Base-by-base conservation (phyloP, 2,797 vertebrate species). In the Helicolenus hilgendorfi region DNA sequence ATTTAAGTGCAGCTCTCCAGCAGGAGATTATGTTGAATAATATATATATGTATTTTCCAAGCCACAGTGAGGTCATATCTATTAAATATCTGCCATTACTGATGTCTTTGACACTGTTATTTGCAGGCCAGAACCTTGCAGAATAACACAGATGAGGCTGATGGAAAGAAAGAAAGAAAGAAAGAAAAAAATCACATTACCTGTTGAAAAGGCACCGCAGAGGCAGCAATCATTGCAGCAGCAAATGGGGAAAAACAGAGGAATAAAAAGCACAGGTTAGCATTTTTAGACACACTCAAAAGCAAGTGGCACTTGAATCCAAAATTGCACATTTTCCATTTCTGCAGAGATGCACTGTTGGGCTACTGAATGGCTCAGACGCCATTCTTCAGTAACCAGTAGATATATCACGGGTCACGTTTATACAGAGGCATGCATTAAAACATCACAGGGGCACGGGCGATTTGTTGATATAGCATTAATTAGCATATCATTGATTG, bases 161-260 rank as follows among this genome's bases (percentile, higher is more conserved):
- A 76, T 72, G 38, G 76, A 72, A 82, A 83, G 72, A 83, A 71
- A 20, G 53, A 15, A 56, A 15, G 13, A 79, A 10, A 62, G 14
- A 69, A 77, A 81, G 72, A 80, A 69, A 90, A 85, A 88, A 85
- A 87, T 85, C 27, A 89, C 72, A 84, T 96, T 97, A 97, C 96
- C 96, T 97, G 94, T 95, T 93, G 84, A 89, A 82, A 84, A 85
- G 80, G 60, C 41, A 78, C 26, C 26, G 3, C 79, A 73, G 76
- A 80, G 74, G 71, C 59, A 80, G 79, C 83, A 85, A 81, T 83
- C 85, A 87, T 38, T 38, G 29, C 77, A 70, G 84, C 85, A 77
- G 88, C 89, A 87, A 70, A 93, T 76, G 62, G 67, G 72, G 38
- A 64, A 77, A 83, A 77, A 94, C 26, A 87, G 38, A 90, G 24